A percentile compares a stretch with the other conserved stretches of the same genome.
Evolutionary conservation across 2,113 vertebrate genomes (phyloP).

Genomic region (Laterallus jamaicensis): DNA sequence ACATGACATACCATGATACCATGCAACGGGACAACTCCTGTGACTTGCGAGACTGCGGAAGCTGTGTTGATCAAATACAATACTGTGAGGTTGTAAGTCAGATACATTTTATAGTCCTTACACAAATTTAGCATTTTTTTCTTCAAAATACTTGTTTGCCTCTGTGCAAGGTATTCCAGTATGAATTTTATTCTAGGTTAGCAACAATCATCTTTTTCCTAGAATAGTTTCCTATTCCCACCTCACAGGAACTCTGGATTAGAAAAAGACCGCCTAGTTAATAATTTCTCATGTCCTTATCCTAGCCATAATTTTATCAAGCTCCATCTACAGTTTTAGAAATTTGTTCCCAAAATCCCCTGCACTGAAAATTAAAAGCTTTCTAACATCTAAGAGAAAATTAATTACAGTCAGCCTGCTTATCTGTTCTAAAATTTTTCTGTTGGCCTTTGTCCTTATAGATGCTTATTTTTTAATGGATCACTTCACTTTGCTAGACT

Average conservation of each 20-base stretch:
- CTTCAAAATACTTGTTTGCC: neutral
- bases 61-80: neutral
- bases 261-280: neutral
- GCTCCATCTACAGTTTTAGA: neutral
- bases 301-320: neutral
- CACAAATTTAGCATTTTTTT: neutral
- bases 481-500: neutral
- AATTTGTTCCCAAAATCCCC: neutral
- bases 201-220: neutral
- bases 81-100: rapidly evolving
- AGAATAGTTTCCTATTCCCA: neutral
- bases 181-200: neutral
- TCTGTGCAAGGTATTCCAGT: neutral
- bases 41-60: neutral
- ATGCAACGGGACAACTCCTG: neutral
- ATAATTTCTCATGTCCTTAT: neutral
- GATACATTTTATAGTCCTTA: neutral
- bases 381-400: neutral
- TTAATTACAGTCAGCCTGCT: neutral
- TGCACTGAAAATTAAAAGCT: neutral
- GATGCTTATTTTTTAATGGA: neutral
- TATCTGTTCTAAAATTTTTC: neutral
- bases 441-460: neutral
- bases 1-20: neutral
- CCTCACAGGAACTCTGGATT: neutral